Evolutionary conservation across 1,140 invertebrate species (phyloP).

Genomic region (Telenomus remus): DNA sequence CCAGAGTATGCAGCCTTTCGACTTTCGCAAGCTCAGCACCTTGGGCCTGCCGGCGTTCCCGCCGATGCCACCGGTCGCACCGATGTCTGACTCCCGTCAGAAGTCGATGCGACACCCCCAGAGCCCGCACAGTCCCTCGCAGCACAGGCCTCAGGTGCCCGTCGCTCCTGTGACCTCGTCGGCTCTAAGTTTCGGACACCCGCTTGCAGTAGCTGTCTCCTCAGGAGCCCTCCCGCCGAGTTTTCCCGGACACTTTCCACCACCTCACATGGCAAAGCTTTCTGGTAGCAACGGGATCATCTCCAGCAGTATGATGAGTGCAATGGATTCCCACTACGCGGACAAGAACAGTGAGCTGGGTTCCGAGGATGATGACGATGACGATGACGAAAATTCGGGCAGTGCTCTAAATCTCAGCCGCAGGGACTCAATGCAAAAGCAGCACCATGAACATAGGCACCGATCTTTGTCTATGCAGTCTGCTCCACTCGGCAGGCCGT

Average conservation of each 20-base stretch:
- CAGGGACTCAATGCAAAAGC: slow-evolving; percentile 63
- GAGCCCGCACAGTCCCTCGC: slow-evolving; percentile 65
- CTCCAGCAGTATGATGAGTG: slow-evolving; percentile 47
- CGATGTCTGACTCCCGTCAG: slow-evolving; percentile 56
- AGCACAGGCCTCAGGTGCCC: slow-evolving; percentile 70
- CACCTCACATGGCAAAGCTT: slow-evolving; percentile 65
- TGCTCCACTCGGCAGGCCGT: slow-evolving; percentile 68
- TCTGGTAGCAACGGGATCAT: slow-evolving; percentile 56
- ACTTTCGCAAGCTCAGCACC: slow-evolving; percentile 86
- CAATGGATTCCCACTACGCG: slow-evolving; percentile 61
- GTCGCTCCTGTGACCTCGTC: slow-evolving; percentile 70
- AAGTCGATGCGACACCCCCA: slow-evolving; percentile 68
- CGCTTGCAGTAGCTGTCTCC: slow-evolving; percentile 67
- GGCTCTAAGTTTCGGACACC: slow-evolving; percentile 67
- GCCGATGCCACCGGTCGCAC: slow-evolving; percentile 74
- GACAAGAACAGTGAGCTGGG: slow-evolving; percentile 75
- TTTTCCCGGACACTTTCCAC: slow-evolving; percentile 69
- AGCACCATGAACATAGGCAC: slow-evolving; percentile 38
- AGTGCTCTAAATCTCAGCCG: slow-evolving; percentile 83
- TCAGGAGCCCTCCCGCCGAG: slow-evolving; percentile 68
- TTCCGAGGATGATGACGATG: slow-evolving; percentile 82
- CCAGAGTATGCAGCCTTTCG: slow-evolving; percentile 96
- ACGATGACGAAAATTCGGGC: slow-evolving; percentile 79
- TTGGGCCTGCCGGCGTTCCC: slow-evolving; percentile 80
- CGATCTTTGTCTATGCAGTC: slow-evolving; percentile 58